Evolutionary conservation across 2,113 vertebrate species (phyloP), one percentile per base, ranked within the genome.

Genomic region (Brachirus orientalis): DNA sequence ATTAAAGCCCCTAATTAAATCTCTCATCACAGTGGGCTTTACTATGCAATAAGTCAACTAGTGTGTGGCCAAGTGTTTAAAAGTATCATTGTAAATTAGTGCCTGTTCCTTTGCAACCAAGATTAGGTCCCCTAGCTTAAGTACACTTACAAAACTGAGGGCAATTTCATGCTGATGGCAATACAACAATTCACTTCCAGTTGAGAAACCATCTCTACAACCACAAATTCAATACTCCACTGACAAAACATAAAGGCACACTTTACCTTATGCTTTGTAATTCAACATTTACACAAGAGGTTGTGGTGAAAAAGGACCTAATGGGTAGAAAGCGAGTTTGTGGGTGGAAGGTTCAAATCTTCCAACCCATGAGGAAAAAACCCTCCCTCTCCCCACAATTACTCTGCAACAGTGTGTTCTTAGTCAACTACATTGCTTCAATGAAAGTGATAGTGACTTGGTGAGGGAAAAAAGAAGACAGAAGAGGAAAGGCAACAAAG

Each of bases 321-420:
- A 51, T 69, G 75, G 72, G 75, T 72, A 59, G 37, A 82, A 66
- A 56, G 58, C 7, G 56, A 38, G 14, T 41, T 41, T 57, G 69
- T 62, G 62, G 58, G 36, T 70, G 63, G 43, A 56, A 72, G 36
- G 20, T 69, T 75, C 57, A 58, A 79, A 57, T 63, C 60, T 56
- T 50, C 70, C 18, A 16, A 9, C 61, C 17, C 7, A 19, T 3
- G 10, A 57, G 57, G 75, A n/a, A 77, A 83, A 83, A 77, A 63
- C 63, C 76, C 65, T 62, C 41, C 64, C 6, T 13, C 35, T 41
- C 50, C 11, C 18, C 44, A 44, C 20, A 48, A 17, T 58, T 47
- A 79, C 66, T 77, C 45, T 62, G 59, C n/a, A 10, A 47, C 10
- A 51, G 52, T 6, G 28, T 43, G 48, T 60, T 76, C 60, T 75